A percentile compares a stretch with the other conserved stretches of the same genome.
phyloP scores from a whole-genome alignment of 2,113 vertebrate species.

The Periophthalmus modestus region DNA sequence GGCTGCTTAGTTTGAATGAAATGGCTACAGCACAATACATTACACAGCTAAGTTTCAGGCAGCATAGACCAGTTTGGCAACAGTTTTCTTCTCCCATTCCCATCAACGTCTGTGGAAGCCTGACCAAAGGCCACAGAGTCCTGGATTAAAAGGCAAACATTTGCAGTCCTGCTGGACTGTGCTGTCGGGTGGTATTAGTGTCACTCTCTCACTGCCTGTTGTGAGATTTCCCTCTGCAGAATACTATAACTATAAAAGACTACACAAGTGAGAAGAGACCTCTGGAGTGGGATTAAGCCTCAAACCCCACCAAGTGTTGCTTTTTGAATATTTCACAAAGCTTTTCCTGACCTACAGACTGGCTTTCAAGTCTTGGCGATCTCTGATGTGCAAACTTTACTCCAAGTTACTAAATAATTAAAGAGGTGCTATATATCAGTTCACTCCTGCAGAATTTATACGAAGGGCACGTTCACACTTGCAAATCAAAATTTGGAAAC shows the following conservation, averaged over 20 bases:
- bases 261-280: constrained; percentile 49
- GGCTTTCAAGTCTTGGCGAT: constrained; percentile 54
- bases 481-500: background rate
- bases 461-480: background rate
- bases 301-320: constrained; percentile 45
- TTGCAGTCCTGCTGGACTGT: constrained; percentile 63
- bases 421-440: constrained; percentile 8
- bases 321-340: constrained; percentile 68
- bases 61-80: constrained; percentile 61
- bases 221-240: constrained; percentile 62
- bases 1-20: constrained; percentile 58
- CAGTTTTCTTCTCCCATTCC: constrained; percentile 66
- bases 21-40: constrained; percentile 46
- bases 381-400: constrained; percentile 44
- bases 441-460: constrained; percentile 2
- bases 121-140: constrained; percentile 59
- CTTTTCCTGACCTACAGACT: constrained; percentile 54
- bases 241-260: constrained; percentile 28
- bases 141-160: constrained; percentile 73
- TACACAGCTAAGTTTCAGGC: constrained; percentile 49
- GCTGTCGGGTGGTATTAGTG: constrained; percentile 69
- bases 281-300: constrained; percentile 56
- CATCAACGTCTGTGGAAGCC: constrained; percentile 60
- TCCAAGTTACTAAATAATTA: constrained; percentile 35
- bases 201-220: constrained; percentile 64